These are phyloP conservation scores for Gila robusta DNA, from an alignment of 2,797 vertebrate genomes.

Conservation along the genomic window DNA sequence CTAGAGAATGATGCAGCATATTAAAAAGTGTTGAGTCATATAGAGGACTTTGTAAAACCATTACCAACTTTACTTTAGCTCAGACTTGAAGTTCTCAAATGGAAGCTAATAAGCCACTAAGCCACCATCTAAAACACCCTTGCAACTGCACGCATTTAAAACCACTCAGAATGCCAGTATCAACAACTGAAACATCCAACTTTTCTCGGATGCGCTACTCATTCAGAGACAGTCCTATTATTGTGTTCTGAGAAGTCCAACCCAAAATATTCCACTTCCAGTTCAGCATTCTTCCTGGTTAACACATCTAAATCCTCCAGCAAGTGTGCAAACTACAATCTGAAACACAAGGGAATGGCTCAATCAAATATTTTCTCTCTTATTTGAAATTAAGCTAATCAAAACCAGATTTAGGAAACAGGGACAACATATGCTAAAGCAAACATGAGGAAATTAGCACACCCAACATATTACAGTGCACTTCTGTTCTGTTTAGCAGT, in stretches of 20 bases:
- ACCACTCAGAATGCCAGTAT: background rate
- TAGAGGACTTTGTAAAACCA: background rate
- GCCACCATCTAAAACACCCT: background rate
- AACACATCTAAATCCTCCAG: background rate
- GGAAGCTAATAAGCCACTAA: background rate
- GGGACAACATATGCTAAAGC: conserved; percentile 47
- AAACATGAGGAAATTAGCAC: conserved; percentile 50
- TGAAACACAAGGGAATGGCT: background rate
- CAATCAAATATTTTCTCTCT: conserved; percentile 51
- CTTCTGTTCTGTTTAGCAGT: conserved; percentile 56
- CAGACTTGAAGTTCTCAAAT: background rate
- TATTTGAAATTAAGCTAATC: conserved; percentile 53
- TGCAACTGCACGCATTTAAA: background rate
- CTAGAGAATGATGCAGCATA: background rate
- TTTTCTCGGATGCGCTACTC: background rate
- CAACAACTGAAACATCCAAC: background rate
- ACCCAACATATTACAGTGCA: conserved; percentile 37
- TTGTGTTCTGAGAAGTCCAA: background rate
- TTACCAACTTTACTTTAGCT: background rate
- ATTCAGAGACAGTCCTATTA: background rate
- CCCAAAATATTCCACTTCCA: background rate
- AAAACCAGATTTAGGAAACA: conserved; percentile 54
- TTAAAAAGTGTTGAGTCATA: conserved; percentile 6
- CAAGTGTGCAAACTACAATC: background rate
- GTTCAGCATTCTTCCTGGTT: background rate